Percentiles rank a stretch among this genome's conserved stretches.
phyloP scores from a whole-genome alignment of 1,140 invertebrate genomes.

The Wasmannia auropunctata region DNA sequence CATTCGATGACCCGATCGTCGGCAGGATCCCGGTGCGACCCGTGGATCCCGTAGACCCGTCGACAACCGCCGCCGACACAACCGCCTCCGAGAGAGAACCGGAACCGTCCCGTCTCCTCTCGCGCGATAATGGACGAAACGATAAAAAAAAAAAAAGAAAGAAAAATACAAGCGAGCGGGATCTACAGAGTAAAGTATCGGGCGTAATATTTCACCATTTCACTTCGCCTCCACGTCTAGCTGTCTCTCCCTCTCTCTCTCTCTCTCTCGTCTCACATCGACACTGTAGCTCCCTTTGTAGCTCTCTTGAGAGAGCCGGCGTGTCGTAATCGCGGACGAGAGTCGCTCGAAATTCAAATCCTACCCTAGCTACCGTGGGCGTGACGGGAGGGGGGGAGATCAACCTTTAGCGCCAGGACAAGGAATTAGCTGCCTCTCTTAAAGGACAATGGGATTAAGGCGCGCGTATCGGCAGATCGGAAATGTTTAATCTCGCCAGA shows the following conservation, averaged over 20 bases:
- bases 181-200: not conserved
- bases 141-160: not conserved
- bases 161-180: not conserved
- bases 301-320: not conserved
- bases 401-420: conserved; percentile 2
- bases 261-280: not conserved
- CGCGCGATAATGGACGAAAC: conserved; percentile 56
- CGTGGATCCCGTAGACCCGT: conserved; percentile 64
- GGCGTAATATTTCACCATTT: conserved; percentile 19
- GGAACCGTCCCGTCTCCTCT: conserved; percentile 56
- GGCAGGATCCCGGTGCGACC: conserved; percentile 74
- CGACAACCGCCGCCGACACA: conserved; percentile 72
- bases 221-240: not conserved
- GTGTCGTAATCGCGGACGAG: conserved; percentile 21
- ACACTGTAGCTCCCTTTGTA: conserved; percentile 7
- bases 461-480: conserved; percentile 19
- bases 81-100: conserved; percentile 53
- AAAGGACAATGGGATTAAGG: conserved; percentile 67
- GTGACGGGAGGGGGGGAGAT: conserved; percentile 16
- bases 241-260: not conserved
- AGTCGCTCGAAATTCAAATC: conserved; percentile 67
- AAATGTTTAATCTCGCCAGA: conserved; percentile 12
- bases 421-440: conserved; percentile 30
- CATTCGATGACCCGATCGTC: conserved; percentile 81
- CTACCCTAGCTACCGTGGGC: conserved; percentile 64